Evolutionary conservation across 1,140 invertebrate genomes (phyloP).

Genomic region (Nylanderia fulva): DNA sequence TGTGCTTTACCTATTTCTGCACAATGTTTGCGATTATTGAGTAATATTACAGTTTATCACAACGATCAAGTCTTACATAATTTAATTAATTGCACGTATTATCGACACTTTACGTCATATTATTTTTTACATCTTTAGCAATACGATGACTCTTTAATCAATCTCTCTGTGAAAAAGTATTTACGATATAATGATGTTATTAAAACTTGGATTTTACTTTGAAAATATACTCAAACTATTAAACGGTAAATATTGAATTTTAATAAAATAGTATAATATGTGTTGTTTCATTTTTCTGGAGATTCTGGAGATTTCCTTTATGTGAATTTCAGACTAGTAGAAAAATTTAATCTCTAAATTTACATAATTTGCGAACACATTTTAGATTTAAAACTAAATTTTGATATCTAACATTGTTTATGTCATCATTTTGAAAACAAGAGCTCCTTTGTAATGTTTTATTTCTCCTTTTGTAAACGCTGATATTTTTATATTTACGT

Average conservation of each 20-base stretch:
- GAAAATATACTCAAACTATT: not conserved
- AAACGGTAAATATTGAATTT: not conserved
- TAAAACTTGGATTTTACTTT: not conserved
- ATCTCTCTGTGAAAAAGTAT: not conserved
- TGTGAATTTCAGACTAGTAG: not conserved
- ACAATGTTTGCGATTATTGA: not conserved
- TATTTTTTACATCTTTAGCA: not conserved
- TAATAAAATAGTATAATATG: constrained; percentile 24
- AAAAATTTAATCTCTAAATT: constrained; percentile 2
- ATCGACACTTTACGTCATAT: constrained; percentile 14
- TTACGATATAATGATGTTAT: not conserved
- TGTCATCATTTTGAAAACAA: constrained; percentile 7
- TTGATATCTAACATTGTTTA: constrained; percentile 12
- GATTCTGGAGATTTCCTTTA: constrained; percentile 32
- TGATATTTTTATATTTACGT: not conserved
- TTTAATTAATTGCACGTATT: constrained; percentile 40
- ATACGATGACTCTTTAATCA: constrained; percentile 7
- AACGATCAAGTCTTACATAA: not conserved
- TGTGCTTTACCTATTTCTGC: not conserved
- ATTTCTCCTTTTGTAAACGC: not conserved
- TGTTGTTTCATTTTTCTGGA: constrained; percentile 1
- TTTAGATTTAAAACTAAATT: not conserved
- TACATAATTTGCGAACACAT: not conserved
- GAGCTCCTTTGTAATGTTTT: not conserved
- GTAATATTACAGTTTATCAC: not conserved